Percentiles rank a stretch among this genome's conserved stretches.
Conservation (phyloP, 2,888 invertebrate genomes). For the Tachina lurida region DNA sequence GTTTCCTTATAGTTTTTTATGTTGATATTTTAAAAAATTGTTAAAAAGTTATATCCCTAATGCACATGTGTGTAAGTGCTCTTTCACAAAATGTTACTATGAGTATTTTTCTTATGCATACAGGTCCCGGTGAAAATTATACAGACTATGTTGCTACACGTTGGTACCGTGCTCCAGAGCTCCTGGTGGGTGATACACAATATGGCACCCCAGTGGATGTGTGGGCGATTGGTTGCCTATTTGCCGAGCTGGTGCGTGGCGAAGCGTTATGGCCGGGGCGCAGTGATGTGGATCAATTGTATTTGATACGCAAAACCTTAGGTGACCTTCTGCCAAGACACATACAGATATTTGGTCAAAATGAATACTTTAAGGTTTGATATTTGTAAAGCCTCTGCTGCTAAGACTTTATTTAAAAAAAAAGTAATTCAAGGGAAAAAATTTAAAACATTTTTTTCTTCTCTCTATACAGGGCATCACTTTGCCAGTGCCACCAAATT, state of each 20-base stretch:
- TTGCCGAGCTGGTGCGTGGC: conserved; percentile 93
- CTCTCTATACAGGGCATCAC: conserved; percentile 89
- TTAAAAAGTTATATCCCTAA: too few relatives aligned
- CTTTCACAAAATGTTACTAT: neutral
- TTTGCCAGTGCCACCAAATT: conserved; percentile 94
- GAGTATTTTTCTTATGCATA: conserved; percentile 4
- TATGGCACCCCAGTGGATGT: conserved; percentile 96
- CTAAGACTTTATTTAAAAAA: conserved; percentile 2
- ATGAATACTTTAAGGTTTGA: conserved; percentile 90
- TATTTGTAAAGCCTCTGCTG: conserved; percentile 4
- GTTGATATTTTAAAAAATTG: too few relatives aligned
- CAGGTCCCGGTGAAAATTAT: conserved; percentile 97
- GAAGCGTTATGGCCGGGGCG: conserved; percentile 99
- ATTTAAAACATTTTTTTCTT: neutral
- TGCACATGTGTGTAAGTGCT: neutral
- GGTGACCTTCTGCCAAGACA: conserved; percentile 97
- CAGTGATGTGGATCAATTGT: conserved; percentile 98
- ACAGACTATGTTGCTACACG: conserved; percentile 99
- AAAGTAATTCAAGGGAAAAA: neutral
- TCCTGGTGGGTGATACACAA: conserved; percentile 97
- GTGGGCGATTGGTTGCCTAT: conserved; percentile 98
- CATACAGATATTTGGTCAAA: conserved; percentile 97
- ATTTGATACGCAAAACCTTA: conserved; percentile 96
- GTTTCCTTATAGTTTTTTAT: too few relatives aligned
- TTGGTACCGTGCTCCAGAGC: conserved; percentile 98